These are phyloP conservation scores for Cartodere bifasciata DNA, from an alignment of 2,888 invertebrate species.

Conservation along the genomic window DNA sequence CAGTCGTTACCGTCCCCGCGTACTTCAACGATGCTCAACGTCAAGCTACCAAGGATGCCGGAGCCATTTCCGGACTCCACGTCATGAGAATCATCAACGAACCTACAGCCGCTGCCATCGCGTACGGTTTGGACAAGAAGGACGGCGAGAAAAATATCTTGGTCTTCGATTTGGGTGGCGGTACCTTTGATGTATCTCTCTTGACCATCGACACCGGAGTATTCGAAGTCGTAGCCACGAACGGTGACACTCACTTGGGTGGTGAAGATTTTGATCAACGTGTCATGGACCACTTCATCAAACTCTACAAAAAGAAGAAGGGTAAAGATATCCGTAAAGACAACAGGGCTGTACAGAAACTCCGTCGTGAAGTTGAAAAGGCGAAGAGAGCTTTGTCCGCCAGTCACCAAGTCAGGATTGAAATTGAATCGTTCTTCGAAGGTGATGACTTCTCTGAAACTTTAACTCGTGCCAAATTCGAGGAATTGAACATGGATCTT, in stretches of 20 bases:
- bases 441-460: slow-evolving; percentile 98
- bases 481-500: slow-evolving; percentile 91
- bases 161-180: slow-evolving; percentile 98
- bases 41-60: slow-evolving; percentile 98
- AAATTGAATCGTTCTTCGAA: slow-evolving; percentile 97
- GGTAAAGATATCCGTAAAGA: slow-evolving; percentile 94
- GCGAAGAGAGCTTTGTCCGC: slow-evolving; percentile 93
- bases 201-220: slow-evolving; percentile 98
- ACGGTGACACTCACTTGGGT: slow-evolving; percentile 95
- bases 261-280: slow-evolving; percentile 99
- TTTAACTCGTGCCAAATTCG: slow-evolving; percentile 95
- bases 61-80: slow-evolving; percentile 82
- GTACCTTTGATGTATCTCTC: slow-evolving; percentile 97
- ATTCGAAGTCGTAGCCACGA: slow-evolving; percentile 82
- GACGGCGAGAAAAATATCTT: slow-evolving; percentile 97
- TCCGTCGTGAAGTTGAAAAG: slow-evolving; percentile 94
- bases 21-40: slow-evolving; percentile 99
- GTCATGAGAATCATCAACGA: slow-evolving; percentile 98
- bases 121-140: slow-evolving; percentile 92
- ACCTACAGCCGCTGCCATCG: slow-evolving; percentile 93
- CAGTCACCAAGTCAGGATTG: slow-evolving; percentile 91
- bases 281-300: slow-evolving; percentile 94
- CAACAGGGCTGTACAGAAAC: slow-evolving; percentile 88
- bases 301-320: slow-evolving; percentile 97
- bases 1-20: slow-evolving; percentile 89